phyloP scores from a whole-genome alignment of 2,888 invertebrate genomes.

The Chydorus sphaericus region DNA sequence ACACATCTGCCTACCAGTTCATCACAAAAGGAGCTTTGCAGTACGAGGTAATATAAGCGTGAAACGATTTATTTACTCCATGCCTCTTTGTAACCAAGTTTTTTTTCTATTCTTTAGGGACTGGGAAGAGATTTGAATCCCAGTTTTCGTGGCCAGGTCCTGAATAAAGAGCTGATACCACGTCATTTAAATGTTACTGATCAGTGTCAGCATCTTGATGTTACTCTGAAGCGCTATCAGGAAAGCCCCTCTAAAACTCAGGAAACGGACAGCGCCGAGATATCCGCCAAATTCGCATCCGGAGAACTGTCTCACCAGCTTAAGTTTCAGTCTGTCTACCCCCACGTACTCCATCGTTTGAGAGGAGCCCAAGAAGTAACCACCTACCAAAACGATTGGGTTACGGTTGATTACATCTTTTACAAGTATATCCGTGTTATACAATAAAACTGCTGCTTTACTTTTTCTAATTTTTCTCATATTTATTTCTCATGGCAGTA shows the following conservation, averaged over 20 bases:
- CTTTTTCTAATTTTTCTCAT: slow-evolving; percentile 17
- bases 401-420: slow-evolving; percentile 84
- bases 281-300: slow-evolving; percentile 35
- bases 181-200: slow-evolving; percentile 31
- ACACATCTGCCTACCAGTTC: slow-evolving; percentile 53
- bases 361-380: slow-evolving; percentile 37
- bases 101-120: too few relatives aligned
- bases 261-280: slow-evolving; percentile 9
- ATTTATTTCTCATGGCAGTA: neutral
- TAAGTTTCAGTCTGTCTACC: slow-evolving; percentile 51
- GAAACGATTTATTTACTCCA: too few relatives aligned
- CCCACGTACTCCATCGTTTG: slow-evolving; percentile 31
- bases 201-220: slow-evolving; percentile 29
- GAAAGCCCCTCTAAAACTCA: neutral
- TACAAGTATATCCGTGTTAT: slow-evolving; percentile 40
- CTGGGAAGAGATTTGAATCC: slow-evolving; percentile 17
- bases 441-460: neutral
- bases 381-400: slow-evolving; percentile 58
- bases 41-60: slow-evolving; percentile 23
- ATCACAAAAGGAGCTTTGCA: slow-evolving; percentile 46
- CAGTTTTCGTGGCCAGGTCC: slow-evolving; percentile 19
- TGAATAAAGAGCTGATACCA: slow-evolving; percentile 26
- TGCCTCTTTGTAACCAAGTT: too few relatives aligned
- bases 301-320: slow-evolving; percentile 50
- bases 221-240: slow-evolving; percentile 11